Conservation (phyloP, 2,113 vertebrate species). For the Pimephales promelas region DNA sequence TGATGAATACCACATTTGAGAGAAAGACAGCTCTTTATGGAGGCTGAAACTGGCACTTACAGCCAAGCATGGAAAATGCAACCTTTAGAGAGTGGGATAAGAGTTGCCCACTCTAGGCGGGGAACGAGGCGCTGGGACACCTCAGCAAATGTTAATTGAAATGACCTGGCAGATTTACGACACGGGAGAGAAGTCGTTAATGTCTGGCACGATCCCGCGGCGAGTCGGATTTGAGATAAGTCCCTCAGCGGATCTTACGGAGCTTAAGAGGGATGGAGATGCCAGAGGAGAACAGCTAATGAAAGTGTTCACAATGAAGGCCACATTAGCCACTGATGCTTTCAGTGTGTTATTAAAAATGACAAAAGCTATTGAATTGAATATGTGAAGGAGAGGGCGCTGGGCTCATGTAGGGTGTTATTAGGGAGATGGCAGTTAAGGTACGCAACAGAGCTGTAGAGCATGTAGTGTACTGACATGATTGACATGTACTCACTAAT, state of each 20-base stretch:
- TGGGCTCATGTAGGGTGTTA: constrained; percentile 18
- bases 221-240: constrained; percentile 51
- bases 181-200: constrained; percentile 37
- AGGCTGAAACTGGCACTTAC: constrained; percentile 15
- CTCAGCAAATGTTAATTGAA: constrained; percentile 58
- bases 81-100: constrained; percentile 38
- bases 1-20: constrained; percentile 5
- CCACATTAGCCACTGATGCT: constrained; percentile 43
- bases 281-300: constrained; percentile 42
- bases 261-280: constrained; percentile 48
- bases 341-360: constrained; percentile 47
- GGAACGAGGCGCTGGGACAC: constrained; percentile 13
- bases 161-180: constrained; percentile 55
- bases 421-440: constrained; percentile 26
- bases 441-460: not conserved
- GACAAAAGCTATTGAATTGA: constrained; percentile 42
- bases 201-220: constrained; percentile 27
- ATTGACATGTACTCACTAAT: constrained; percentile 3
- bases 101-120: constrained; percentile 12
- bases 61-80: constrained; percentile 31
- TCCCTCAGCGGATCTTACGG: constrained; percentile 31
- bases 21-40: constrained; percentile 29
- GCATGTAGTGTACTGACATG: not conserved
- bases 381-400: constrained; percentile 25
- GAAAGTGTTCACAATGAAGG: constrained; percentile 50